These are phyloP conservation scores for Pangasianodon hypophthalmus DNA, from an alignment of 2,113 vertebrate species.

Conservation along the genomic window DNA sequence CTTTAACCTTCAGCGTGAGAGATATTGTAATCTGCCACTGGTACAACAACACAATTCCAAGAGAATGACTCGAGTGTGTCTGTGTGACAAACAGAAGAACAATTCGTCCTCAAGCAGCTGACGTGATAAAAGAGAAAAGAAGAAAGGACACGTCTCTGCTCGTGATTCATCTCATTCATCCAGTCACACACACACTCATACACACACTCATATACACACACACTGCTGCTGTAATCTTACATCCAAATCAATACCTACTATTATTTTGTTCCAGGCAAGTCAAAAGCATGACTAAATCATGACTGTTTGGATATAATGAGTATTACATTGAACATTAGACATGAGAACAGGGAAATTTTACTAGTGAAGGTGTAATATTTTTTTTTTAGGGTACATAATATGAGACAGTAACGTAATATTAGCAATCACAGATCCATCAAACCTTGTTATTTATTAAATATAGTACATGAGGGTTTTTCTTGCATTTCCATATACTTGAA, in stretches of 20 bases:
- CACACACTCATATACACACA: conserved; percentile 7
- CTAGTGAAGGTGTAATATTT: neutral
- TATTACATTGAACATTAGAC: neutral
- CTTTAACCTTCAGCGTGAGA: neutral
- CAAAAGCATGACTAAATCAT: conserved; percentile 18
- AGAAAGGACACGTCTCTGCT: neutral
- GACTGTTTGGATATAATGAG: neutral
- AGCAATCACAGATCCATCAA: neutral
- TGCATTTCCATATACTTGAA: too few species aligned
- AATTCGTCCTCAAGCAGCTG: neutral
- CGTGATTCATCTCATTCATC: conserved; percentile 34
- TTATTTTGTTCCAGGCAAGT: conserved; percentile 36
- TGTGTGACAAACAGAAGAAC: neutral
- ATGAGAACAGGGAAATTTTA: neutral
- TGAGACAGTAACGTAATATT: neutral
- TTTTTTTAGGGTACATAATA: neutral
- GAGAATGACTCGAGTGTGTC: neutral
- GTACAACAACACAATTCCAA: neutral
- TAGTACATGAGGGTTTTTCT: too few species aligned
- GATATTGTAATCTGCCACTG: neutral
- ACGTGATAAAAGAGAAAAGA: neutral
- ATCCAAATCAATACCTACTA: conserved; percentile 9
- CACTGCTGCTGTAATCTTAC: neutral
- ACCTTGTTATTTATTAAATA: too few species aligned
- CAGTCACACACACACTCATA: neutral